Evolutionary conservation across 2,888 invertebrate genomes (phyloP).

Genomic region (Ceriagrion tenellum): DNA sequence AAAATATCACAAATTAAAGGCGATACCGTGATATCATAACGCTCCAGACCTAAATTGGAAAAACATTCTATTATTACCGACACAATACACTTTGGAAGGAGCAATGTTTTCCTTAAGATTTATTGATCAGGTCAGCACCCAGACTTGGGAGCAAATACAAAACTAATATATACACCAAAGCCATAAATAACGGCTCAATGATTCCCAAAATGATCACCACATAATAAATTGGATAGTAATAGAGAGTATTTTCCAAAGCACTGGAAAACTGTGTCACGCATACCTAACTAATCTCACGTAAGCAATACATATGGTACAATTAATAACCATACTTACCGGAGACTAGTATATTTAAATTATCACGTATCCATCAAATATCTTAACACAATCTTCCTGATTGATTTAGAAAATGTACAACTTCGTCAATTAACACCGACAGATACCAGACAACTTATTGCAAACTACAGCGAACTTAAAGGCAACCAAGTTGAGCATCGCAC

Average conservation of each 20-base stretch:
- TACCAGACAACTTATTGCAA: conserved; percentile 28
- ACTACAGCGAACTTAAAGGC: conserved; percentile 59
- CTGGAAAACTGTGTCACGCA: conserved; percentile 56
- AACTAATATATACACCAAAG: background rate
- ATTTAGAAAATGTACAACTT: conserved; percentile 17
- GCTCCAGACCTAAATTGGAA: conserved; percentile 1
- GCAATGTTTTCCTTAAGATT: background rate
- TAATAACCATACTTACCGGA: conserved; percentile 7
- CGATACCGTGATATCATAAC: background rate
- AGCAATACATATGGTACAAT: conserved; percentile 56
- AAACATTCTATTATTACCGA: background rate
- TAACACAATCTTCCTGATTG: background rate
- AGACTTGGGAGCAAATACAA: background rate
- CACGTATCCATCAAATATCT: background rate
- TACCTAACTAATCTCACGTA: conserved; percentile 36
- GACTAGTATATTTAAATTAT: background rate
- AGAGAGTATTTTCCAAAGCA: background rate
- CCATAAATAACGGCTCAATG: background rate
- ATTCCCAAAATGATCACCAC: background rate
- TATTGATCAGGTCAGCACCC: conserved; percentile 4
- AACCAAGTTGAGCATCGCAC: conserved; percentile 64
- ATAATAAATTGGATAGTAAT: background rate
- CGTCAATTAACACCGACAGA: background rate
- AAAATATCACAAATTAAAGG: conserved; percentile 8
- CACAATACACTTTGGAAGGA: background rate